phyloP scores from a whole-genome alignment of 2,888 invertebrate genomes.

The Cataglyphis albicans region DNA sequence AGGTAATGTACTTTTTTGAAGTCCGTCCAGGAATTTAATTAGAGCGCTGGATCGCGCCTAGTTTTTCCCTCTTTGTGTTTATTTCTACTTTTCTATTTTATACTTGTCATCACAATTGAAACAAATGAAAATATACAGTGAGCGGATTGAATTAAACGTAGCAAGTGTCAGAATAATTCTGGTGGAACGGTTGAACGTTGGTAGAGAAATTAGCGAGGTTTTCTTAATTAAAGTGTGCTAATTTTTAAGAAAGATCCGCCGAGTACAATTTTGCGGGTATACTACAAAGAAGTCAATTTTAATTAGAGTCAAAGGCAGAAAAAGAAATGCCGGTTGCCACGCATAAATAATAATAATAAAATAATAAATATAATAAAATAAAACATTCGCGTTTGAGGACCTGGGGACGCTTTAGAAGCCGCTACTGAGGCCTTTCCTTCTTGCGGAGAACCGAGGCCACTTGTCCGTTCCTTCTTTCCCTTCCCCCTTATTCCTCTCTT shows the following conservation, averaged over 20 bases:
- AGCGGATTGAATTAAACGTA: not conserved
- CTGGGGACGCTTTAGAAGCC: not conserved
- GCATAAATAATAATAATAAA: not conserved
- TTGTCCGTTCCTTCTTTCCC: constrained; percentile 33
- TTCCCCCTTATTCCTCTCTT: not conserved
- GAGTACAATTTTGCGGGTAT: not conserved
- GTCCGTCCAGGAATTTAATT: constrained; percentile 14
- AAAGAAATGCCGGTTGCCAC: not conserved
- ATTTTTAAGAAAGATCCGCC: not conserved
- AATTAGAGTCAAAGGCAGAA: not conserved
- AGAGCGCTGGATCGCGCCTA: not conserved
- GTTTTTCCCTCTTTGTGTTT: not conserved
- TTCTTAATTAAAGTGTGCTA: constrained; percentile 18
- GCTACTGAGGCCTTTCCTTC: too few relatives aligned
- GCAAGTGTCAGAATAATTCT: not conserved
- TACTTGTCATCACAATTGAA: not conserved
- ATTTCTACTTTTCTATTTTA: constrained; percentile 21
- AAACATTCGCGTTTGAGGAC: not conserved
- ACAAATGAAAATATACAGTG: not conserved
- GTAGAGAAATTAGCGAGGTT: constrained; percentile 17
- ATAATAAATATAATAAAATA: not conserved
- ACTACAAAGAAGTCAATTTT: not conserved
- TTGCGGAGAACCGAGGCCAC: constrained; percentile 25
- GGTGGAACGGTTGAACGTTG: not conserved
- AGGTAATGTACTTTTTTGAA: not conserved